phyloP scores from a whole-genome alignment of 2,113 vertebrate genomes.

The Athene cunicularia region DNA sequence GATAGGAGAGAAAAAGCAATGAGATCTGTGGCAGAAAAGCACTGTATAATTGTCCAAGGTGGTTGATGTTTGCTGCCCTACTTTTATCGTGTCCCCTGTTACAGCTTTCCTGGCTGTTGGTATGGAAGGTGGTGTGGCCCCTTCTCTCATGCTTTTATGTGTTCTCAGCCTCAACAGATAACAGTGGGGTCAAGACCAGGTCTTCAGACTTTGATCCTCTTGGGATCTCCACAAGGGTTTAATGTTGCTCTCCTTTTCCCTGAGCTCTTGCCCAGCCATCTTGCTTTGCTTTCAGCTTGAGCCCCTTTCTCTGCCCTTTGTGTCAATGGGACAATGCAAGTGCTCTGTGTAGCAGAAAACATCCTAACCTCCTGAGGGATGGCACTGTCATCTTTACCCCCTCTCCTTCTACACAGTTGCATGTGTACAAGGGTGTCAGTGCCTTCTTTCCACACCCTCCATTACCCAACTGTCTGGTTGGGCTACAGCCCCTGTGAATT shows the following conservation, averaged over 20 bases:
- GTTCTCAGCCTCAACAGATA: neutral
- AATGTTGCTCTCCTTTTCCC: neutral
- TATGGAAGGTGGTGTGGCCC: neutral
- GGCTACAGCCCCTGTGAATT: neutral
- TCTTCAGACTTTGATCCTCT: neutral
- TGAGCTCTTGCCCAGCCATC: neutral
- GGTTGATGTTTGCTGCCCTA: neutral
- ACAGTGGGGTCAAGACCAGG: neutral
- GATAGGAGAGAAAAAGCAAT: neutral
- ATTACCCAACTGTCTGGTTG: neutral
- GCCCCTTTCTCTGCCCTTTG: neutral
- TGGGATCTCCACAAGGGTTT: neutral
- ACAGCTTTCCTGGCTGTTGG: neutral
- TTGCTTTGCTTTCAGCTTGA: neutral
- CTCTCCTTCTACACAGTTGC: neutral
- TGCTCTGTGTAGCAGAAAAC: neutral
- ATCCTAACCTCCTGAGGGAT: neutral
- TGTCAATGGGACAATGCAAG: neutral
- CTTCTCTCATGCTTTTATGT: neutral
- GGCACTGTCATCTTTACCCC: accelerated
- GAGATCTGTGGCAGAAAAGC: neutral
- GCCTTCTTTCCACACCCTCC: neutral
- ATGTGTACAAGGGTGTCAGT: neutral
- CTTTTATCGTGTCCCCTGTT: neutral
- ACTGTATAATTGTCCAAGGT: neutral